phyloP scores from a whole-genome alignment of 2,888 invertebrate species.

The Thelaira solivaga region DNA sequence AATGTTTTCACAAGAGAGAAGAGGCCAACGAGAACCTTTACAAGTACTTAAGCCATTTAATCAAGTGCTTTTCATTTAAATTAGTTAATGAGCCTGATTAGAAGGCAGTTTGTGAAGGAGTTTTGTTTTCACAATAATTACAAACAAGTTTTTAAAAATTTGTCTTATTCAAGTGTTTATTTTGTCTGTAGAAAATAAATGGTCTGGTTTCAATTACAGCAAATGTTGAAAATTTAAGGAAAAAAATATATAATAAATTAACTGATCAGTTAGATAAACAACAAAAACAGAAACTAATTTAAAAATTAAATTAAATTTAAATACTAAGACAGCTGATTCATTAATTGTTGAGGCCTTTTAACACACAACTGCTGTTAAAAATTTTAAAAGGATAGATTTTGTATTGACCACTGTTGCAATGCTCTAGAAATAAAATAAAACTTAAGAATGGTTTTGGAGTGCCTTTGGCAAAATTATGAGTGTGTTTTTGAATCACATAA shows the following conservation, averaged over 20 bases:
- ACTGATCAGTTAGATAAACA: background rate
- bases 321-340: background rate
- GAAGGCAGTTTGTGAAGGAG: background rate
- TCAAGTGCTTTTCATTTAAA: constrained; percentile 37
- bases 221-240: background rate
- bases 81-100: constrained; percentile 47
- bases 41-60: constrained; percentile 11
- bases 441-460: no score
- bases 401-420: no score
- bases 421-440: no score
- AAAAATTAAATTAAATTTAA: background rate
- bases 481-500: no score
- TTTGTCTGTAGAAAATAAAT: background rate
- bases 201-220: constrained; percentile 1
- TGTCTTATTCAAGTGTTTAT: constrained; percentile 3
- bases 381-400: no score
- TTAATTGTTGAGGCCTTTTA: no score
- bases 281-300: background rate
- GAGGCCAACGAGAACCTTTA: no score
- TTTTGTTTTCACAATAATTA: background rate
- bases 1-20: constrained; percentile 43
- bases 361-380: no score
- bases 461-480: no score
- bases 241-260: background rate
- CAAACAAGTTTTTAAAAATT: no score